Conservation (phyloP, 2,888 invertebrate genomes). For the Scaptomyza flava region DNA sequence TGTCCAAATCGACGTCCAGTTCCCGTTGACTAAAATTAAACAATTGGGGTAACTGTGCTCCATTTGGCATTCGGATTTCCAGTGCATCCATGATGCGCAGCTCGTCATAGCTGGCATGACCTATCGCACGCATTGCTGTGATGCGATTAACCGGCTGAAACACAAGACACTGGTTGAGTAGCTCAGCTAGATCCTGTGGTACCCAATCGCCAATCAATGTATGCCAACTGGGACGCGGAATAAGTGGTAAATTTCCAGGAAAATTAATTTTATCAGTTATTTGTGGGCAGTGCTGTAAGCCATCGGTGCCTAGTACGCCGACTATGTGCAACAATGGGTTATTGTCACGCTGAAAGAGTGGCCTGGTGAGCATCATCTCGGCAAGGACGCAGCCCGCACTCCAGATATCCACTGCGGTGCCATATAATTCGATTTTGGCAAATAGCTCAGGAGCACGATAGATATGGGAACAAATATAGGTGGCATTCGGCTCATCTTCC, state of each 20-base stretch:
- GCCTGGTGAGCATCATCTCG: conserved; percentile 97
- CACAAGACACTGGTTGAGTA: conserved; percentile 95
- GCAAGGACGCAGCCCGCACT: conserved; percentile 99
- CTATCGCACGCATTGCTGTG: conserved; percentile 97
- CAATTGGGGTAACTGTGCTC: conserved; percentile 95
- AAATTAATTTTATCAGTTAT: conserved; percentile 11
- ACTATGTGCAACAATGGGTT: conserved; percentile 99
- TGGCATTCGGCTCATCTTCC: conserved; percentile 97
- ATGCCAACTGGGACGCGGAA: conserved; percentile 99
- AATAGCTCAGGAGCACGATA: conserved; percentile 99
- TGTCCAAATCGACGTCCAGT: conserved; percentile 65
- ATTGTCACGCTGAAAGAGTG: conserved; percentile 97
- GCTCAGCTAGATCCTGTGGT: conserved; percentile 94
- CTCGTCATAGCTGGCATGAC: conserved; percentile 99
- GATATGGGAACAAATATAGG: conserved; percentile 99
- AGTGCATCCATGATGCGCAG: conserved; percentile 92
- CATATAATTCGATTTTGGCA: conserved; percentile 98
- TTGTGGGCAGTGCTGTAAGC: conserved; percentile 89
- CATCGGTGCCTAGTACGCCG: conserved; percentile 98
- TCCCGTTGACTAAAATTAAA: conserved; percentile 97
- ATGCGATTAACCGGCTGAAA: conserved; percentile 98
- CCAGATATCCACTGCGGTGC: conserved; percentile 98
- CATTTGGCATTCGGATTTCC: conserved; percentile 95
- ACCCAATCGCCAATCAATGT: conserved; percentile 96
- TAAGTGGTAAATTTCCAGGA: conserved; percentile 81